Base-by-base conservation (phyloP, 2,888 invertebrate species). In the Alviniconcha strummeri region DNA sequence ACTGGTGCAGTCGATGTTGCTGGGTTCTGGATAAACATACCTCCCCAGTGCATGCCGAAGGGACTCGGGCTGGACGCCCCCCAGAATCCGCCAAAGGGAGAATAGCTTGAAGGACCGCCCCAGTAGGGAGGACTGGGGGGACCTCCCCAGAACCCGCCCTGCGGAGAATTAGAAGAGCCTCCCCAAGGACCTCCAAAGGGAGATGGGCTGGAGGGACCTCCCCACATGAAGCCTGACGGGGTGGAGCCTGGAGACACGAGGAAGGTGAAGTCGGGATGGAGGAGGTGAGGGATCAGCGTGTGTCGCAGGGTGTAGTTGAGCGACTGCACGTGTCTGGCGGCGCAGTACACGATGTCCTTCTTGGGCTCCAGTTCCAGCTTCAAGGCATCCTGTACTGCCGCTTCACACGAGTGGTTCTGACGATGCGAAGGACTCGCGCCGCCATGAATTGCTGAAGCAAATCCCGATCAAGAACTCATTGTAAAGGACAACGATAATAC, bases 331-430 rank as follows among this genome's bases (percentile, higher is more conserved):
- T 56, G 76, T 76, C 76, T 76, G 57, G 76, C 76, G 19, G 76
- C 76, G 19, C 76, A 76, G 76, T 76, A 76, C 76, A 76, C 76
- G 6, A 13, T 57, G 15, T 76, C 76, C 76, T 19, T 76, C n/a
- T 19, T 76, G 76, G 76, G 76, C 19, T 57, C 76, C 76, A 76
- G 76, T 57, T 76, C 76, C 9, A 57, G 9, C n/a, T 76, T 17
- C 76, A 76, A 19, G 13, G 76, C 76, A 19, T 76, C 57, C 57
- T 76, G 76, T 56, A 76, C 76, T 17, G 76, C 56, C 9, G n/a
- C 76, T 76, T 76, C 76, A 76, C 76, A 76, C 5, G 57, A 19
- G 76, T 76, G 76, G 57, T 76, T 76, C 57, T 56, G 56, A 6
- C 76, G 76, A 55, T 75, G 75, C 4, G 8, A 1, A 54, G 76